phyloP scores from a whole-genome alignment of 2,888 invertebrate species.

The Drosophila incognita region DNA sequence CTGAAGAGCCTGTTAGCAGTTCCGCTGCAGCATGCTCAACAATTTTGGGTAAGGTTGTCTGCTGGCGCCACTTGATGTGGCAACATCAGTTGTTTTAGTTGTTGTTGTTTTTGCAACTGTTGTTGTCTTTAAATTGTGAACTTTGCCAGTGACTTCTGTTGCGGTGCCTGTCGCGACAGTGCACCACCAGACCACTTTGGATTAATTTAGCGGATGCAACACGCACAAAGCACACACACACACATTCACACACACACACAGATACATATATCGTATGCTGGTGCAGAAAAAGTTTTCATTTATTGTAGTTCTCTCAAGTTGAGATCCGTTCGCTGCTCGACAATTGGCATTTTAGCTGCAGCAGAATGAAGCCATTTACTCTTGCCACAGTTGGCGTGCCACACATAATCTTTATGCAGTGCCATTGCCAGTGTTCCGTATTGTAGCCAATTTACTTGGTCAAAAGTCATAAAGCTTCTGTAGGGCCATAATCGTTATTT shows the following conservation, averaged over 20 bases:
- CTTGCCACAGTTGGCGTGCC: conserved; percentile 31
- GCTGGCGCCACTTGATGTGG: conserved; percentile 53
- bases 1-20: conserved; percentile 55
- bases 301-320: conserved; percentile 40
- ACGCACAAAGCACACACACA: conserved; percentile 7
- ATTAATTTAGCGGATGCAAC: conserved; percentile 73
- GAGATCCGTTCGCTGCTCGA: conserved; percentile 39
- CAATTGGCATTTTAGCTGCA: conserved; percentile 64
- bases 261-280: not conserved
- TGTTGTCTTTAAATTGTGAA: conserved; percentile 65
- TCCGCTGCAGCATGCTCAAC: conserved; percentile 62
- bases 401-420: conserved; percentile 50
- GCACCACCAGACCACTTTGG: conserved; percentile 64
- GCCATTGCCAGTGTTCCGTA: conserved; percentile 27
- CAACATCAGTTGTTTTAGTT: conserved; percentile 34
- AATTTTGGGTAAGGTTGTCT: conserved; percentile 48
- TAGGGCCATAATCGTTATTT: conserved; percentile 73
- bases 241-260: conserved; percentile 1
- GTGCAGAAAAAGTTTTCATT: conserved; percentile 52
- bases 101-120: conserved; percentile 24
- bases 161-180: conserved; percentile 45
- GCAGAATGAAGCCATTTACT: conserved; percentile 73
- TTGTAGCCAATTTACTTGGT: conserved; percentile 66
- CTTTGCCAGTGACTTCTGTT: conserved; percentile 62
- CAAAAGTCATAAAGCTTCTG: conserved; percentile 65